Conservation (phyloP, 2,888 invertebrate species). For the Lamellibrachia columna region DNA sequence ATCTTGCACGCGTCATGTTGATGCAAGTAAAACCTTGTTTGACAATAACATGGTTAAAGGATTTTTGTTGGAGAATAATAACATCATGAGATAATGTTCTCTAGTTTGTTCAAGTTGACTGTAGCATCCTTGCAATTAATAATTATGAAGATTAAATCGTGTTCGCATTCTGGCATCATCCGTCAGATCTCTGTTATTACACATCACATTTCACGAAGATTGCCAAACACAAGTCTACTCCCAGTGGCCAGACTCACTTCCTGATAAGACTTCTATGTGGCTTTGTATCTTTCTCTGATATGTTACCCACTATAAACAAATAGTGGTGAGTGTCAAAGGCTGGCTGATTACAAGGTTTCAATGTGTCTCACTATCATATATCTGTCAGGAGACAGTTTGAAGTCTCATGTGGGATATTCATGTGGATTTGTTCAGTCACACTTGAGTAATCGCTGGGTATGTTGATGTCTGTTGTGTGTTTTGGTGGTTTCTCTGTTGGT, state of each 20-base stretch:
- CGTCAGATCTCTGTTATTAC: neutral
- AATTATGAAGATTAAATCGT: neutral
- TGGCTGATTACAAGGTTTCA: neutral
- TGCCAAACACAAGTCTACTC: neutral
- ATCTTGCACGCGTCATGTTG: too few species aligned
- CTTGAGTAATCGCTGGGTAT: neutral
- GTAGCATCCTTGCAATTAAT: neutral
- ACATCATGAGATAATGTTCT: neutral
- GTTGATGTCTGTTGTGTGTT: neutral
- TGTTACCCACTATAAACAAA: neutral
- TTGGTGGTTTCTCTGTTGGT: neutral
- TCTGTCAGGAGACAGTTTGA: neutral
- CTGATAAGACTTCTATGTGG: neutral
- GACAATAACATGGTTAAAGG: neutral
- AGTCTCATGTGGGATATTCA: neutral
- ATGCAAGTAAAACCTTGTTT: too few species aligned
- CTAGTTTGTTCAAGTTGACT: neutral
- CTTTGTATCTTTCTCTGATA: neutral
- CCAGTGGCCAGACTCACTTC: neutral
- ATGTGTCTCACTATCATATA: neutral
- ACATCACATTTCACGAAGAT: neutral
- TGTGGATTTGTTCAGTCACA: neutral
- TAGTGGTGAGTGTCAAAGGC: neutral
- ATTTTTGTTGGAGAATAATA: neutral
- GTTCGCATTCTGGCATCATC: neutral